These are phyloP conservation scores for Diadophis punctatus DNA, from an alignment of 2,113 vertebrate genomes.

Conservation along the genomic window DNA sequence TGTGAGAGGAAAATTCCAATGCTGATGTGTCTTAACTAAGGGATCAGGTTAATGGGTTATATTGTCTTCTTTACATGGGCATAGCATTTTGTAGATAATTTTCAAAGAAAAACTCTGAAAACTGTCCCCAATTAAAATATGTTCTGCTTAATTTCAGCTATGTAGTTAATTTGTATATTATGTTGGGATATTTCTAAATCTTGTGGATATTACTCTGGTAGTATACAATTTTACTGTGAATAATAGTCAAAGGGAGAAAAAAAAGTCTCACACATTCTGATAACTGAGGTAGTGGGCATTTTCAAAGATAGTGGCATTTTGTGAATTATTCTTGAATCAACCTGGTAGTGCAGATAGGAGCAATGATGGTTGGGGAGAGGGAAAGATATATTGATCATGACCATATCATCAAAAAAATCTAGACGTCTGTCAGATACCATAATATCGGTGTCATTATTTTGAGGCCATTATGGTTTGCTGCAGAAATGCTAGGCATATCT, in stretches of 20 bases:
- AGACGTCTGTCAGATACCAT: not conserved
- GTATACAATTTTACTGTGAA: not conserved
- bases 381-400: not conserved
- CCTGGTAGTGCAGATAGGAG: not conserved
- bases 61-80: conserved; percentile 7
- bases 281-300: not conserved
- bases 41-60: not conserved
- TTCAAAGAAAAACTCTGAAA: not conserved
- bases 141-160: not conserved
- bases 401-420: not conserved
- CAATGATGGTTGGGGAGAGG: not conserved
- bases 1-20: conserved; percentile 31
- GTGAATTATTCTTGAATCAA: not conserved
- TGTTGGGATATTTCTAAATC: not conserved
- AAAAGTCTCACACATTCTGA: not conserved
- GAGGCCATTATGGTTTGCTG: not conserved
- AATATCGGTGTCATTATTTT: not conserved
- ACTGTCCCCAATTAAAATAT: not conserved
- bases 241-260: not conserved
- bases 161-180: not conserved
- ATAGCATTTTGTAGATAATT: not conserved
- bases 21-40: conserved; percentile 34
- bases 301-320: not conserved
- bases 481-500: not conserved
- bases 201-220: not conserved